Evolutionary conservation across 2,888 invertebrate species (phyloP).

Genomic region (Biston betularia): DNA sequence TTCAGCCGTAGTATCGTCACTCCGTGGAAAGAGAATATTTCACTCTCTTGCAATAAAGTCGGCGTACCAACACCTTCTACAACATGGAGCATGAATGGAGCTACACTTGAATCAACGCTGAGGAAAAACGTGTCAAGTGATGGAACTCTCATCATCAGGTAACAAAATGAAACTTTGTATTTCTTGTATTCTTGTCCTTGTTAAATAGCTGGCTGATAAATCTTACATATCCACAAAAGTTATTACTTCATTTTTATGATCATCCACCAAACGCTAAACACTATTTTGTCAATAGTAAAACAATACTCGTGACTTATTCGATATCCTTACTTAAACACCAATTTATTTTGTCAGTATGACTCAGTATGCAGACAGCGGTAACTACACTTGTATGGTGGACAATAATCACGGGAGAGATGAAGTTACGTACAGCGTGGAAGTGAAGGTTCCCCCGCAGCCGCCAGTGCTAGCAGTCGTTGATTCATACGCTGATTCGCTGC

Average conservation of each 20-base stretch:
- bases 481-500: slow-evolving; percentile 93
- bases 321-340: neutral
- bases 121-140: slow-evolving; percentile 89
- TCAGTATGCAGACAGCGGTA: slow-evolving; percentile 94
- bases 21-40: slow-evolving; percentile 95
- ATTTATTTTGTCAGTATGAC: slow-evolving; percentile 76
- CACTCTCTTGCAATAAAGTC: slow-evolving; percentile 93
- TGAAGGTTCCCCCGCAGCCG: slow-evolving; percentile 94
- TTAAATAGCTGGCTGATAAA: neutral
- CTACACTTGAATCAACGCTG: slow-evolving; percentile 89
- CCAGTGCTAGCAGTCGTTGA: slow-evolving; percentile 93
- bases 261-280: neutral
- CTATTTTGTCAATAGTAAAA: neutral
- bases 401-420: slow-evolving; percentile 94
- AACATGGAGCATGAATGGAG: slow-evolving; percentile 92
- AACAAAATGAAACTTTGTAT: slow-evolving; percentile 51
- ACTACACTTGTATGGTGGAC: slow-evolving; percentile 95
- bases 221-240: neutral
- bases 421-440: slow-evolving; percentile 91
- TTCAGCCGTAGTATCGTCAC: slow-evolving; percentile 92
- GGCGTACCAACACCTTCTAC: slow-evolving; percentile 92
- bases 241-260: neutral
- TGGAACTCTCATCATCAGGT: slow-evolving; percentile 91
- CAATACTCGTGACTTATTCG: neutral
- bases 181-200: neutral